A percentile compares a stretch with the other conserved stretches of the same genome.
Conservation (phyloP, 2,888 invertebrate species). For the Falcaria lacertinaria region DNA sequence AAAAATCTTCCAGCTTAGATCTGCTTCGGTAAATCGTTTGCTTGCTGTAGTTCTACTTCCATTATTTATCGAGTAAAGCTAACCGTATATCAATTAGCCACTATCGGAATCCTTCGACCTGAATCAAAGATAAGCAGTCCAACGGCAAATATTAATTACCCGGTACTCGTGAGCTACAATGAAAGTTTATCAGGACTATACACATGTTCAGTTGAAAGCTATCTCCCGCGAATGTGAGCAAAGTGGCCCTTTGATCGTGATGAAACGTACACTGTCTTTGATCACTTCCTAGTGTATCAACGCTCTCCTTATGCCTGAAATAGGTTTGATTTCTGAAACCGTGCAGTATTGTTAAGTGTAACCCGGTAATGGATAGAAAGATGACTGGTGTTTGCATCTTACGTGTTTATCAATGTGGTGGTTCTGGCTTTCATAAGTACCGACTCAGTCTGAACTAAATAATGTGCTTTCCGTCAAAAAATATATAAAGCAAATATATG, state of each 20-base stretch:
- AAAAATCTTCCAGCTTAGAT: too few species aligned
- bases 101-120: background rate
- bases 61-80: too few species aligned
- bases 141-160: background rate
- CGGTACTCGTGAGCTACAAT: conserved; percentile 2
- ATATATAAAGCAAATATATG: too few species aligned
- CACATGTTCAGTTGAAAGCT: conserved; percentile 19
- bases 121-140: background rate
- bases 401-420: background rate
- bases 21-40: too few species aligned
- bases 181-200: conserved; percentile 13
- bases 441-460: too few species aligned
- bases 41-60: too few species aligned
- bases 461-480: too few species aligned
- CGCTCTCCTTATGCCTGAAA: conserved; percentile 35
- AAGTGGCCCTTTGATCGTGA: conserved; percentile 56
- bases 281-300: conserved; percentile 56
- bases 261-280: conserved; percentile 36
- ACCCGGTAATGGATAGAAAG: background rate
- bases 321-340: conserved; percentile 29
- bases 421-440: too few species aligned
- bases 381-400: background rate
- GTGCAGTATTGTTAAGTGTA: conserved; percentile 7
- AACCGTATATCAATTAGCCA: background rate
- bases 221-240: conserved; percentile 30